Evolutionary conservation across 2,888 invertebrate genomes (phyloP), one percentile per base, ranked within the genome.

Genomic region (Tipula helvola): DNA sequence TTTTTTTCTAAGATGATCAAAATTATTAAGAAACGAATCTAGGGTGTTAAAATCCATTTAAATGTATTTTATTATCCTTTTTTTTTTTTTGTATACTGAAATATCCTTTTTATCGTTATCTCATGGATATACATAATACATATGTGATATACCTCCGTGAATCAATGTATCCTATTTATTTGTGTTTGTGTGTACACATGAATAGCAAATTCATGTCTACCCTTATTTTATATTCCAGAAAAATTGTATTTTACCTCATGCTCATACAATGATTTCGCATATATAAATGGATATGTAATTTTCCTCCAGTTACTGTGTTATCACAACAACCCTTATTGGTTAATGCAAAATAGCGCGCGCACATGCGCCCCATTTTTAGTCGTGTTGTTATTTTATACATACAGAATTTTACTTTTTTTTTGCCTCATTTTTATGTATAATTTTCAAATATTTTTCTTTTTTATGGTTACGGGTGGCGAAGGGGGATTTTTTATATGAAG

Each of bases 31-130:
- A 18, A 28, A 71, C 71, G 71, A 71, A 28, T 28, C 28, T 5
- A 41, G 84, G 84, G 84, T 84, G 84, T 84, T 84, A 84, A 84
- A 84, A 39, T 84, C 84, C 84, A 84, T 84, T 84, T 84, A 84
- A 8, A 84, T 84, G 84, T 84, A 84, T 41, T 84, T 84, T 84
- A 84, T 84, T 39, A 39, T 84, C 71, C 71, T 71, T 71, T 71
- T 28, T 71, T 71, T 71, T 71, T 71, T 71, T 71, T 52, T 7
- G 0, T 39, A 39, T 52, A 28, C 71, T 71, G 71, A 28, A 28
- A 71, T 71, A 71, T 71, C 71, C 71, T 71, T 71, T 71, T 71
- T 71, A 71, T 71, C 71, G 71, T 28, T 71, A 28, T 71, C 28
- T 28, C 28, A 8, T 71, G 71, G 39, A 39, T 52, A n/a, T 47